phyloP scores from a whole-genome alignment of 2,113 vertebrate genomes.

The Cyanocitta stelleri region DNA sequence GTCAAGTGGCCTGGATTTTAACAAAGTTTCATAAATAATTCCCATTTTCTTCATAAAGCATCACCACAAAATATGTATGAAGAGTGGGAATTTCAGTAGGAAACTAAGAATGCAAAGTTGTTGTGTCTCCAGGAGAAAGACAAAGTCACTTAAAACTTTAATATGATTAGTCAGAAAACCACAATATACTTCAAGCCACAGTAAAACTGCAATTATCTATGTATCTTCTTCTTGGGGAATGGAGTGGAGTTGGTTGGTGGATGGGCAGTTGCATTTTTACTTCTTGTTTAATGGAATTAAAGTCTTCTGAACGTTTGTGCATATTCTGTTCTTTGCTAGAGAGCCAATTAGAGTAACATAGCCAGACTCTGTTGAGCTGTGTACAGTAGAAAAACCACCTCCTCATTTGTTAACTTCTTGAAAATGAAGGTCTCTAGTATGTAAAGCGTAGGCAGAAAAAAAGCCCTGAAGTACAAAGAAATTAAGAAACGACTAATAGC shows the following conservation, averaged over 20 bases:
- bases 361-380: neutral
- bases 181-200: neutral
- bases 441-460: neutral
- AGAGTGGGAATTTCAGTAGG: neutral
- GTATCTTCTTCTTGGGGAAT: neutral
- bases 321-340: neutral
- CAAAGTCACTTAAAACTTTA: neutral
- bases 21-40: neutral
- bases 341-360: neutral
- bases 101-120: neutral
- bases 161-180: neutral
- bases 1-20: neutral
- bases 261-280: neutral
- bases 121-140: neutral
- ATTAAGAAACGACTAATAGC: accelerated
- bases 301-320: accelerated
- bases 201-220: neutral
- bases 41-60: neutral
- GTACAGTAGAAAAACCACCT: neutral
- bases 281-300: neutral
- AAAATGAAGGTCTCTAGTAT: neutral
- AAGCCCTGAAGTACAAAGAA: neutral
- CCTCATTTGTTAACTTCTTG: neutral
- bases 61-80: neutral
- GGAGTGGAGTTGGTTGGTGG: neutral